Evolutionary conservation across 2,888 invertebrate species (phyloP), one percentile per base, ranked within the genome.

Genomic region (Bembecia ichneumoniformis): DNA sequence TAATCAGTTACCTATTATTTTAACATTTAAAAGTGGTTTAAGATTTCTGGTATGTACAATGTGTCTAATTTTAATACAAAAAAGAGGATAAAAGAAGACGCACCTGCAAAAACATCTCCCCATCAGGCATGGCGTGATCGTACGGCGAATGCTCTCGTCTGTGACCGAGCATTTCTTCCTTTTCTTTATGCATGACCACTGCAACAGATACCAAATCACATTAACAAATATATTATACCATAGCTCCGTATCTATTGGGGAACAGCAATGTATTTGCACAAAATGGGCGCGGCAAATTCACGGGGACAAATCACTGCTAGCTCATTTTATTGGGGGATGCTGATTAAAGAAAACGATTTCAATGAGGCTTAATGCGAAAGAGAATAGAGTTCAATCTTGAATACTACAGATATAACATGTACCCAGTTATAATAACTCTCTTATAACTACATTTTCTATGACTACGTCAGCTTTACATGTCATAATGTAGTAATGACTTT

Each of bases 171-270:
- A 92, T 88, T 55, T 95, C 95, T 66, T 96, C 96, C 77, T 96
- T 96, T 71, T 96, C 96, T 87, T 96, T 96, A 90, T 96, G 95
- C 95, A 96, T 95, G 71, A 96, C 96, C 84, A 96, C 96, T 96
- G 92, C 0, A 93, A 92, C 77, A 83, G 81, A 64, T 57, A 57
- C 55, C 36, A 5, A 28, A 2, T 9, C 7, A 2, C 0, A 28
- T 28, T 5, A 44, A 34, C 4, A 54, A 51, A 51, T 48, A 54
- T 45, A 52, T 57, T 49, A 50, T 49, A n/a, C 35, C 46, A 52
- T 49, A 45, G 47, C 34, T 20, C 15, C 34, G 47, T 35, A 47
- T 14, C 15, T 28, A 28, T 9, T 28, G 7, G 3, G 13, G 14
- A 40, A 40, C 40, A 1, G 11, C 40, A 40, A 13, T 13, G 11